A percentile compares a stretch with the other conserved stretches of the same genome.
Evolutionary conservation across 1,140 invertebrate species (phyloP).

Genomic region (Colletes latitarsis): DNA sequence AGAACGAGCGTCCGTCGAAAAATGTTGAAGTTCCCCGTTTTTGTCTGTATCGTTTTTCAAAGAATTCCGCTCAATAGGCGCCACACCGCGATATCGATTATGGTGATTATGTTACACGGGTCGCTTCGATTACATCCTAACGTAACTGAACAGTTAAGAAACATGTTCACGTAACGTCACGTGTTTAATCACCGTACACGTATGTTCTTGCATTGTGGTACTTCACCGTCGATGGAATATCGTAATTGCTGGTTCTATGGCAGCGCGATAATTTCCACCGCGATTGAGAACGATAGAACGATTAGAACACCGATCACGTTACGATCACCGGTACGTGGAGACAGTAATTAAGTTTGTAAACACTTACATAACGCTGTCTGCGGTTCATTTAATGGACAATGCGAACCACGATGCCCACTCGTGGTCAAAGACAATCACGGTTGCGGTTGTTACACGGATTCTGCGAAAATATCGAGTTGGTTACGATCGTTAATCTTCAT

Average conservation of each 20-base stretch:
- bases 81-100: not conserved
- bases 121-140: not conserved
- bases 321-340: not conserved
- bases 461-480: not conserved
- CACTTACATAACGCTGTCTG: not conserved
- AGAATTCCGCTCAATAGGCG: not conserved
- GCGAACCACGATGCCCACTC: not conserved
- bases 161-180: slow-evolving; percentile 14
- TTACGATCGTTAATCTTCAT: no score
- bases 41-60: not conserved
- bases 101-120: not conserved
- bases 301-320: slow-evolving; percentile 6
- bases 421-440: not conserved
- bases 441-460: not conserved
- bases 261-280: not conserved
- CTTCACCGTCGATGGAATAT: not conserved
- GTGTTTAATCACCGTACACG: not conserved
- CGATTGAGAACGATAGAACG: not conserved
- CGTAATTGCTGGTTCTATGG: not conserved
- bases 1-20: no score
- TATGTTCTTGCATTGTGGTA: not conserved
- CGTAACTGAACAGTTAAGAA: not conserved
- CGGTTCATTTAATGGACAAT: not conserved
- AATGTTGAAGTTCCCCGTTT: no score
- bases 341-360: not conserved